phyloP scores from a whole-genome alignment of 2,797 vertebrate genomes.

The Bryconaethiops microstoma region DNA sequence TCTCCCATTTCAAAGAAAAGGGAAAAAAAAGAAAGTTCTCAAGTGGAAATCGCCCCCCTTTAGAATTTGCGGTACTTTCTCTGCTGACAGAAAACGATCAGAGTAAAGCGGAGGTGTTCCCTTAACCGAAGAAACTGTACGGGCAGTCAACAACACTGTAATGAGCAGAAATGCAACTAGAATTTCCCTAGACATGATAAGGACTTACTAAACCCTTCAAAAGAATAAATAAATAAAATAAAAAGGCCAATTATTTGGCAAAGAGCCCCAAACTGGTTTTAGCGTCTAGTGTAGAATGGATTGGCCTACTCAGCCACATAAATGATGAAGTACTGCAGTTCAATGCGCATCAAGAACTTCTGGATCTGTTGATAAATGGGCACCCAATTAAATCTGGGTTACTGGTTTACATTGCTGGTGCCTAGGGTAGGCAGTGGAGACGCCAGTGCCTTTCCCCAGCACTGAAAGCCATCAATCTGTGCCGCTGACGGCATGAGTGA shows the following conservation, averaged over 20 bases:
- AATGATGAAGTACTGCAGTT: slow-evolving; percentile 62
- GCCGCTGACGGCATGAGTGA: slow-evolving; percentile 49
- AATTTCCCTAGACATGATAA: slow-evolving; percentile 13
- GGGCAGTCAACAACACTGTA: slow-evolving; percentile 17
- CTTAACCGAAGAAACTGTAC: slow-evolving; percentile 35
- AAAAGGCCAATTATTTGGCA: slow-evolving; percentile 41
- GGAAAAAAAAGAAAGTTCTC: not conserved
- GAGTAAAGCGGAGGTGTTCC: slow-evolving; percentile 15
- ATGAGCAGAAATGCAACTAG: slow-evolving; percentile 3
- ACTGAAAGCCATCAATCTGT: slow-evolving; percentile 76
- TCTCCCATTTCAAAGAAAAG: slow-evolving; percentile 45
- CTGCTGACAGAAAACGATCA: slow-evolving; percentile 43
- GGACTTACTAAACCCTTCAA: not conserved
- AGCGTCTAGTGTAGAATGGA: slow-evolving; percentile 45
- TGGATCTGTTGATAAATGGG: slow-evolving; percentile 77
- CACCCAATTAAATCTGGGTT: slow-evolving; percentile 83
- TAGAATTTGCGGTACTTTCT: slow-evolving; percentile 2
- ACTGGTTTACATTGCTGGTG: slow-evolving; percentile 75
- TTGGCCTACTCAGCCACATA: slow-evolving; percentile 46
- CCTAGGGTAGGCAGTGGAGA: slow-evolving; percentile 66
- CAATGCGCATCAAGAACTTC: slow-evolving; percentile 65
- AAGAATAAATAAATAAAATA: not conserved
- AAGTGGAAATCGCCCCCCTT: slow-evolving; percentile 23
- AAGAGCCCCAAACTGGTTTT: slow-evolving; percentile 42
- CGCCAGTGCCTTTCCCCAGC: slow-evolving; percentile 70